Evolutionary conservation across 2,113 vertebrate species (phyloP).

Genomic region (Bos indicus): DNA sequence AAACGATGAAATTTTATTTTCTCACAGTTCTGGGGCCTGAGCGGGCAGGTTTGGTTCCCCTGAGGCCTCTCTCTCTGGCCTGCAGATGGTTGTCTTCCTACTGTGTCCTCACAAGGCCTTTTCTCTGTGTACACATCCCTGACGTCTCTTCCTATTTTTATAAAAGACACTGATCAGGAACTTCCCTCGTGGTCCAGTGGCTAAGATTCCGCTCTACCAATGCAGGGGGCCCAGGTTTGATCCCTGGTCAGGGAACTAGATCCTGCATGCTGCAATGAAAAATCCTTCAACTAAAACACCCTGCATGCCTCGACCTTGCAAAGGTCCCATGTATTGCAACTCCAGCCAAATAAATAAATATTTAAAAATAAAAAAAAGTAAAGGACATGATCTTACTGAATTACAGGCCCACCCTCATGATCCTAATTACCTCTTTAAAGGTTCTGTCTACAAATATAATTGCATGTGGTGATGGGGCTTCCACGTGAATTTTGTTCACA

Average conservation of each 20-base stretch:
- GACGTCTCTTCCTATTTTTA: not conserved
- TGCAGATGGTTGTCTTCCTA: not conserved
- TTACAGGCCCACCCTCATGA: not conserved
- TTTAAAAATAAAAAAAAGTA: not conserved
- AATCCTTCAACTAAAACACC: not conserved
- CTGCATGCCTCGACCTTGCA: not conserved
- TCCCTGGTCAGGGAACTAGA: not conserved
- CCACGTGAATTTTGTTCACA: not conserved
- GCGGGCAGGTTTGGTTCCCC: not conserved
- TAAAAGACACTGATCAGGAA: not conserved
- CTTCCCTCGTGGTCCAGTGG: not conserved
- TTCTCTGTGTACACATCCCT: not conserved
- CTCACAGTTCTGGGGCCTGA: not conserved
- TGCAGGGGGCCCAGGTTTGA: not conserved
- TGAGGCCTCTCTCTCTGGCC: not conserved
- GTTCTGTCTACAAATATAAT: not conserved
- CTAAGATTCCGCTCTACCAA: rapidly evolving
- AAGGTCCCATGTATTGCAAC: not conserved
- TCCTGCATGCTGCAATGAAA: rapidly evolving
- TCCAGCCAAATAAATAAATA: not conserved
- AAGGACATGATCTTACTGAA: not conserved
- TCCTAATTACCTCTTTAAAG: not conserved
- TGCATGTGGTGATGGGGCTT: not conserved
- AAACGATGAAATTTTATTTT: not conserved
- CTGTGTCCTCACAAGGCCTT: not conserved